phyloP scores from a whole-genome alignment of 2,888 invertebrate species.

The Sialis lutaria region DNA sequence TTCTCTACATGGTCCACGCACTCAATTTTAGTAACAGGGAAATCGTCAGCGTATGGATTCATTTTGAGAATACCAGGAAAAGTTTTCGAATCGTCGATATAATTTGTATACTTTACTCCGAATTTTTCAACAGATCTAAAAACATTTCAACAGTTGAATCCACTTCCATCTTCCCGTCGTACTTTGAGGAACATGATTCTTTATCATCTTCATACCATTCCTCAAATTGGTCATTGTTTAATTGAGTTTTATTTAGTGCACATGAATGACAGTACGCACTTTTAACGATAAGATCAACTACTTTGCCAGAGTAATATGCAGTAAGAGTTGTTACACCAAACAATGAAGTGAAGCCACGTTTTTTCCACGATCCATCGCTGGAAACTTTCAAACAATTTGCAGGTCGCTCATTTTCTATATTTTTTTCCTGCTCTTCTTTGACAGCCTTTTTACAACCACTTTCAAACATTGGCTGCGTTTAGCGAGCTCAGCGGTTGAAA shows the following conservation, averaged over 20 bases:
- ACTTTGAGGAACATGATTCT: conserved; percentile 9
- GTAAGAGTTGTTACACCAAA: conserved; percentile 6
- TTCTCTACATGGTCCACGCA: conserved; percentile 9
- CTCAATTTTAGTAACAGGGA: conserved; percentile 6
- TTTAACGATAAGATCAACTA: conserved; percentile 5
- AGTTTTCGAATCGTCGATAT: conserved; percentile 11
- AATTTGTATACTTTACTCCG: conserved; percentile 9
- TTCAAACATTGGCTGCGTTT: conserved; percentile 10
- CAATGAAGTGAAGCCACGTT: conserved; percentile 6
- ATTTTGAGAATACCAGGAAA: conserved; percentile 9
- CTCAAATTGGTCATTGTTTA: conserved; percentile 4
- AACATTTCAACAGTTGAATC: conserved; percentile 11
- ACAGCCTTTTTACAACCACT: conserved; percentile 9
- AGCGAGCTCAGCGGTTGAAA: too few species aligned
- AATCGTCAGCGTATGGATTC: conserved; percentile 6
- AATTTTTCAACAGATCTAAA: conserved; percentile 8
- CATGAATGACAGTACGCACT: conserved; percentile 4
- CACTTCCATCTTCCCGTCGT: conserved; percentile 14
- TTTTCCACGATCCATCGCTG: conserved; percentile 8
- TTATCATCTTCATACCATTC: conserved; percentile 7
- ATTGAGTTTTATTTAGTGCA: conserved; percentile 1
- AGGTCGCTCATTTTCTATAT: conserved; percentile 9
- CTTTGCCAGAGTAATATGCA: conserved; percentile 6
- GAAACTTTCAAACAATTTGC: conserved; percentile 4
- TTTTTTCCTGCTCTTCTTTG: conserved; percentile 10